These are phyloP conservation scores for Heterohyrax brucei DNA, from an alignment of 2,797 vertebrate species.

Conservation along the genomic window DNA sequence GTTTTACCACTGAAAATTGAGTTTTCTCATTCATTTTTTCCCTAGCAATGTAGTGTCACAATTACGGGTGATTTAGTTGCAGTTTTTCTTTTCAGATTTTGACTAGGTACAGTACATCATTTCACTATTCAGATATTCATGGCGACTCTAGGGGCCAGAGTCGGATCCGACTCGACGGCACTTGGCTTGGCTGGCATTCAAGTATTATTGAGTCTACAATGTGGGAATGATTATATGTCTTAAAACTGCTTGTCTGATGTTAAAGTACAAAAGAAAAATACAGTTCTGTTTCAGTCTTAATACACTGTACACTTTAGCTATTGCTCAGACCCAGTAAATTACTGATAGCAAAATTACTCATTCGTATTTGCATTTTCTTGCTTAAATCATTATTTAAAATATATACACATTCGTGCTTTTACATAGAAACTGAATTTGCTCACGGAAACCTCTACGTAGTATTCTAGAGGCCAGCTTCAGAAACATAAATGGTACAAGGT, in stretches of 20 bases:
- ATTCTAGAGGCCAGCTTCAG: constrained; percentile 17
- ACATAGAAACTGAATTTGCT: constrained; percentile 3
- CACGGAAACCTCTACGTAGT: background rate
- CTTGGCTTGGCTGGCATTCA: background rate
- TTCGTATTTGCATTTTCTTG: background rate
- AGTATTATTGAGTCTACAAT: constrained; percentile 1
- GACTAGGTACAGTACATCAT: background rate
- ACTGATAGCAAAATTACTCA: background rate
- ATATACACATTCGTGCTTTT: constrained; percentile 1
- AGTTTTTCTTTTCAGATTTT: constrained; percentile 64
- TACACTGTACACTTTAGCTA: background rate
- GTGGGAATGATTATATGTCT: constrained; percentile 51
- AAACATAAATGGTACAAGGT: background rate
- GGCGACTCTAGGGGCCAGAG: no score
- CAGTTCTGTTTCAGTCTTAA: background rate
- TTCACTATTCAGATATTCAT: background rate
- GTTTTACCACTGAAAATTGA: constrained; percentile 67
- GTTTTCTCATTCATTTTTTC: constrained; percentile 32
- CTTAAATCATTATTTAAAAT: constrained; percentile 54
- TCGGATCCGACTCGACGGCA: no score
- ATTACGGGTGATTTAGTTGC: background rate
- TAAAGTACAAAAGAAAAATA: constrained; percentile 59
- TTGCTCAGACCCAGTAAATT: background rate
- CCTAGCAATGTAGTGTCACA: constrained; percentile 9
- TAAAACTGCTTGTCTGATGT: background rate